Conservation (phyloP, 2,888 invertebrate species). For the Caenorhabditis sp. region DNA sequence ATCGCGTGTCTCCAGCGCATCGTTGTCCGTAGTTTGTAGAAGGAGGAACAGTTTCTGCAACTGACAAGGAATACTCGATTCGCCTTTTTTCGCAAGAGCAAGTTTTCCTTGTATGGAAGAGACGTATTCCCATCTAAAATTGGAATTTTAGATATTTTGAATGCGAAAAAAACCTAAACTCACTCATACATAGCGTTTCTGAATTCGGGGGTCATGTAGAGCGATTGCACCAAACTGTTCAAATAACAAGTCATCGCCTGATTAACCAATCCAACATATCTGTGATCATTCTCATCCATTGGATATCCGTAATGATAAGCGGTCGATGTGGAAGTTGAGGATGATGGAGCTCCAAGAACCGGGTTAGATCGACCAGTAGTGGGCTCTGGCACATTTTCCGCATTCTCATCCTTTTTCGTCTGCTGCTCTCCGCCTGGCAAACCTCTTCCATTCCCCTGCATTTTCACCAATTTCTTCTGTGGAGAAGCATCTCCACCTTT, state of each 20-base stretch:
- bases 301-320: slow-evolving; percentile 11
- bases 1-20: slow-evolving; percentile 85
- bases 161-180: background rate
- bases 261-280: slow-evolving; percentile 69
- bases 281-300: slow-evolving; percentile 66
- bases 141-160: background rate
- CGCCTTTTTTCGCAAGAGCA: slow-evolving; percentile 73
- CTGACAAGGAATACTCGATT: slow-evolving; percentile 84
- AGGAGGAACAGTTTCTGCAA: slow-evolving; percentile 85
- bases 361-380: background rate
- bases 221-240: slow-evolving; percentile 85
- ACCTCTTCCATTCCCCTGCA: background rate
- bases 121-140: slow-evolving; percentile 53
- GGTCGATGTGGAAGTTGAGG: background rate
- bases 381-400: background rate
- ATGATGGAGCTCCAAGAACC: background rate
- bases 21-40: slow-evolving; percentile 83
- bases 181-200: slow-evolving; percentile 82
- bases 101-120: slow-evolving; percentile 12
- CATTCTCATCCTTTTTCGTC: background rate
- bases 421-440: background rate
- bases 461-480: background rate
- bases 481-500: background rate
- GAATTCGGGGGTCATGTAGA: slow-evolving; percentile 91
- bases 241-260: slow-evolving; percentile 90